Percentiles rank a stretch among this genome's conserved stretches.
These are phyloP conservation scores for Perca fluviatilis DNA, from an alignment of 2,113 vertebrate genomes.

Conservation along the genomic window DNA sequence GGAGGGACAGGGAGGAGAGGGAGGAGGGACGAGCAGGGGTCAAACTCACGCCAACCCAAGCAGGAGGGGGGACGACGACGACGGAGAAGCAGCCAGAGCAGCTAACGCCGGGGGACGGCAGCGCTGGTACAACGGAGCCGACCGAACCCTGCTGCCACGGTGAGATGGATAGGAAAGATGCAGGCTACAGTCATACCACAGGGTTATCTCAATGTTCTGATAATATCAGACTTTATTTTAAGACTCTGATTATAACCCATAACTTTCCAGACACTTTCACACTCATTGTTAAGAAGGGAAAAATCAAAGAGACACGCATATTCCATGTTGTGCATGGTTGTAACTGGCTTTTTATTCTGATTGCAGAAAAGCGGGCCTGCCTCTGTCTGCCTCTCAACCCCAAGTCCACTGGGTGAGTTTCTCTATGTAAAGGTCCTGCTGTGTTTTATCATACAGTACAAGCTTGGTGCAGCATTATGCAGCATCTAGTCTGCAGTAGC, in stretches of 20 bases:
- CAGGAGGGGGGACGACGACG: slow-evolving; percentile 49
- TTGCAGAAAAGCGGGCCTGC: slow-evolving; percentile 84
- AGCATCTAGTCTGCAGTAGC: not conserved
- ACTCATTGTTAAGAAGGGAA: not conserved
- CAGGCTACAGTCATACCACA: not conserved
- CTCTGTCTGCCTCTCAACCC: slow-evolving; percentile 85
- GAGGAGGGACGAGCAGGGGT: slow-evolving; percentile 40
- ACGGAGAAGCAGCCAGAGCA: slow-evolving; percentile 59
- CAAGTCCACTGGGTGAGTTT: slow-evolving; percentile 83
- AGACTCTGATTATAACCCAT: too few relatives aligned
- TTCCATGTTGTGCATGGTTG: not conserved
- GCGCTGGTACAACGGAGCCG: slow-evolving; percentile 17
- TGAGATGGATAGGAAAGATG: slow-evolving; percentile 40
- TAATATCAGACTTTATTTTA: too few relatives aligned
- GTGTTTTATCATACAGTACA: not conserved
- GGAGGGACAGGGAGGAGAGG: slow-evolving; percentile 40
- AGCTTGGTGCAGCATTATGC: not conserved
- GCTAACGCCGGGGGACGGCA: not conserved
- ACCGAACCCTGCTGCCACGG: slow-evolving; percentile 74
- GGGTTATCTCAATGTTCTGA: not conserved
- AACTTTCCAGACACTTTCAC: too few relatives aligned
- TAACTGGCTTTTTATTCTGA: slow-evolving; percentile 51
- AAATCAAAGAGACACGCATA: not conserved
- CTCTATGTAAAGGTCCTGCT: not conserved
- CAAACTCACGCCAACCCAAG: slow-evolving; percentile 71